phyloP scores from a whole-genome alignment of 2,113 vertebrate species.

The Terrapene triunguis region DNA sequence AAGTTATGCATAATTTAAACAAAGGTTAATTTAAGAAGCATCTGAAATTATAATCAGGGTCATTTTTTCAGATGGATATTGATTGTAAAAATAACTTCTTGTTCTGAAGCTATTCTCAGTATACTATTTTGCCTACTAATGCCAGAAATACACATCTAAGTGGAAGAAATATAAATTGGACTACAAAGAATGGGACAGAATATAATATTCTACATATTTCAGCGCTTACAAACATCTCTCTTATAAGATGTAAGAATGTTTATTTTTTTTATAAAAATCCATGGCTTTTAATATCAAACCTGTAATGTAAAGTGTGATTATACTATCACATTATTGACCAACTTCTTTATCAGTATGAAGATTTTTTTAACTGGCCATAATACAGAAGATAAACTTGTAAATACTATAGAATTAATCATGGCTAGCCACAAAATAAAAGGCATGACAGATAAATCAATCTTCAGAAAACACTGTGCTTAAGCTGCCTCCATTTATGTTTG shows the following conservation, averaged over 20 bases:
- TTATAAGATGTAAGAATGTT: neutral
- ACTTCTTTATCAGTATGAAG: neutral
- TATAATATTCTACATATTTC: neutral
- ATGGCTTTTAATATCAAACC: neutral
- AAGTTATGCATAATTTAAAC: neutral
- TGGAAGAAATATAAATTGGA: neutral
- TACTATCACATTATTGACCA: conserved; percentile 1
- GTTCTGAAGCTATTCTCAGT: neutral
- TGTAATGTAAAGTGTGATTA: neutral
- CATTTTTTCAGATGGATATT: neutral
- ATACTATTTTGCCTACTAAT: neutral
- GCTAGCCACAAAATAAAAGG: conserved; percentile 45
- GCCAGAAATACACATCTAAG: neutral
- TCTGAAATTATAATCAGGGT: neutral
- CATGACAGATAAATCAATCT: conserved; percentile 15
- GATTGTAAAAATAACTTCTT: neutral
- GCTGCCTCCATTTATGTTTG: conserved; percentile 7
- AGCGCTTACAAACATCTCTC: neutral
- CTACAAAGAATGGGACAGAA: neutral
- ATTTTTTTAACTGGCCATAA: neutral
- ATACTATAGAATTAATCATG: conserved; percentile 36
- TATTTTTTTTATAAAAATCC: neutral
- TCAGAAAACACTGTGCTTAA: conserved; percentile 18
- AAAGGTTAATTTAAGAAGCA: neutral
- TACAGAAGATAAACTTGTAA: conserved; percentile 46